Evolutionary conservation across 2,888 invertebrate genomes (phyloP), one percentile per base, ranked within the genome.

Genomic region (Oligia latruncula): DNA sequence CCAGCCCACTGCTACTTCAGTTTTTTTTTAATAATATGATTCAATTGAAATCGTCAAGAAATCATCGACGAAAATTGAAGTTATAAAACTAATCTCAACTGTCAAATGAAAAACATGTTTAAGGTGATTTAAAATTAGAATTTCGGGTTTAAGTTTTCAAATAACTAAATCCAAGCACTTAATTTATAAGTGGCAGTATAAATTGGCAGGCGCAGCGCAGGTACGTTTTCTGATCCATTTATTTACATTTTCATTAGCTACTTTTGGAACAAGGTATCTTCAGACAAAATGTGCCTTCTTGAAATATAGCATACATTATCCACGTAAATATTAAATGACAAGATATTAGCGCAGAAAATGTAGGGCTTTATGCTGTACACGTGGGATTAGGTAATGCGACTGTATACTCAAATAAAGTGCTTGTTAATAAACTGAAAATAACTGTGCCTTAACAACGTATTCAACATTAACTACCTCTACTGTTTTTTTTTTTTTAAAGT

Each of bases 281-380:
- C 15, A 67, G 66, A 20, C 29, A 4, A 81, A 52, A 11, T 43
- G 66, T 52, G n/a, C 58, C 60, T 58, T 74, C 58, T 35, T 74
- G 15, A 15, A 83, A 23, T 13, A 29, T 23, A 20, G 3, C 23
- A 8, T 40, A 40, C 62, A 77, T 83, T 76, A 80, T 40, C 20
- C 13, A 15, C 13, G 2, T 68, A n/a, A 67, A 77, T 83, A 80
- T 83, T 83, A 55, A 15, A 64, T 68, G 67, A 20, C 20, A 40
- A 67, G 52, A 62, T 46, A 35, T 46, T 67, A 77, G 52, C 43
- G 13, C 55, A 23, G 60, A 58, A 62, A 80, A 62, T 77, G 0
- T 46, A 2, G 8, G 6, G 9, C 15, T 43, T 60, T 35, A 49
- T 17, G 20, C n/a, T 13, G n/a, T 76, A 29, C 60, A 68, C 35